phyloP scores from a whole-genome alignment of 1,140 invertebrate species.

The Drosophila parabipectinata region DNA sequence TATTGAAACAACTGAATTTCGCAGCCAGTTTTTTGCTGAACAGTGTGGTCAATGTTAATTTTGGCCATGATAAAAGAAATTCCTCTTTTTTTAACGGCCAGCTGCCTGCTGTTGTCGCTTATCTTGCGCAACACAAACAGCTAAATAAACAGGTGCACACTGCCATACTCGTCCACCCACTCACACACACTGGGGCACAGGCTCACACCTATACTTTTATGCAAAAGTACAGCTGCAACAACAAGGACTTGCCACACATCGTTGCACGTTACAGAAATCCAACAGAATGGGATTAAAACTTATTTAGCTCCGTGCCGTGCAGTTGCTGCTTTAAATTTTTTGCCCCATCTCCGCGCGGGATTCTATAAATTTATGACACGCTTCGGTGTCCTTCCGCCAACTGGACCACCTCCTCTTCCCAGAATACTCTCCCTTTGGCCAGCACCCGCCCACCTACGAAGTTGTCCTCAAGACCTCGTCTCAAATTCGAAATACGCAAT shows the following conservation, averaged over 20 bases:
- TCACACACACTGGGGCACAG: too few species aligned
- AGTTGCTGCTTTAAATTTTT: slow-evolving; percentile 33
- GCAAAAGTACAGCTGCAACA: slow-evolving; percentile 34
- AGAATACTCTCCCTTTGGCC: too few species aligned
- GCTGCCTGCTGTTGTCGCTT: slow-evolving; percentile 46
- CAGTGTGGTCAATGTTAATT: slow-evolving; percentile 47
- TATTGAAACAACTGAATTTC: neutral
- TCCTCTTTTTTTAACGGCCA: slow-evolving; percentile 28
- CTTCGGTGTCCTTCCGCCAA: slow-evolving; percentile 25
- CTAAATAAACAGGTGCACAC: slow-evolving; percentile 50
- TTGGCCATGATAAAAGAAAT: slow-evolving; percentile 22
- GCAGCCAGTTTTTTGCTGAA: slow-evolving; percentile 18
- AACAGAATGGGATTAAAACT: slow-evolving; percentile 77
- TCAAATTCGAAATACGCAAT: slow-evolving; percentile 70
- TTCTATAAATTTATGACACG: slow-evolving; percentile 65
- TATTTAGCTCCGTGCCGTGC: slow-evolving; percentile 59
- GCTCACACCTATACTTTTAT: slow-evolving; percentile 2
- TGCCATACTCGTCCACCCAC: slow-evolving; percentile 4
- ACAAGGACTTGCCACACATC: slow-evolving; percentile 37
- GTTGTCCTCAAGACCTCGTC: slow-evolving; percentile 36
- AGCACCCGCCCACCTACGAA: neutral
- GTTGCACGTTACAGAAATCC: slow-evolving; percentile 58
- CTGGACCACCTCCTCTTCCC: neutral
- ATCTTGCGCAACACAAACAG: slow-evolving; percentile 46
- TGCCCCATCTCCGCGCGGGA: slow-evolving; percentile 16